Conservation (phyloP, 2,888 invertebrate genomes). For the Homarus gammarus region DNA sequence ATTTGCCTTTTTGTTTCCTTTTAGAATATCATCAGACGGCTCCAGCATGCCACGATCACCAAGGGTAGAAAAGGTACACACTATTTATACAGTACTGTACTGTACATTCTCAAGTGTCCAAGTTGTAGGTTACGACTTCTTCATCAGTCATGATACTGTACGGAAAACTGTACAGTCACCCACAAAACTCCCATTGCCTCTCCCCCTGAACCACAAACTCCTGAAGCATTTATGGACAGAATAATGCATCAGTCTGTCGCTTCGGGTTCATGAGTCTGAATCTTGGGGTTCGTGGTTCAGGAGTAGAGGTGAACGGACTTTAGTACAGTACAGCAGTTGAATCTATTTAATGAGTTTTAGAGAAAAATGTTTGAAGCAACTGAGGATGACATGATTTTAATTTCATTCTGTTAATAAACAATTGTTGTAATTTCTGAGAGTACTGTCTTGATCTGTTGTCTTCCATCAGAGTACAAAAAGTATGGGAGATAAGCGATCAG, state of each 20-base stretch:
- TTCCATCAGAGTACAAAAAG: slow-evolving; percentile 21
- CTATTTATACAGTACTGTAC: background rate
- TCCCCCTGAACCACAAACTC: background rate
- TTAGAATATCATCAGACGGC: slow-evolving; percentile 24
- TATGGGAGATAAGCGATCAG: slow-evolving; percentile 52
- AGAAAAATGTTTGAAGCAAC: background rate
- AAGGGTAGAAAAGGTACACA: slow-evolving; percentile 30
- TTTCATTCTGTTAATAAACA: background rate
- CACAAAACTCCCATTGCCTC: background rate
- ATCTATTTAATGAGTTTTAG: background rate
- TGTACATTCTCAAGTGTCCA: background rate
- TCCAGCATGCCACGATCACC: slow-evolving; percentile 39
- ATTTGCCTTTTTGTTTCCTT: background rate
- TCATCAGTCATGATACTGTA: background rate
- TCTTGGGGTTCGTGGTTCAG: too few species aligned
- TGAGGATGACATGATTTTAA: too few species aligned
- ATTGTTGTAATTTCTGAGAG: background rate
- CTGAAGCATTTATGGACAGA: too few species aligned
- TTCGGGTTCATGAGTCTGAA: too few species aligned
- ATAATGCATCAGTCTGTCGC: too few species aligned
- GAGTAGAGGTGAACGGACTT: background rate
- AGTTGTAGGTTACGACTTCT: too few species aligned
- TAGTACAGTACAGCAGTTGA: too few species aligned
- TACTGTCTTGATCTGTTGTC: background rate
- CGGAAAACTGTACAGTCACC: background rate